Evolutionary conservation across 2,113 vertebrate species (phyloP).

Genomic region (Daboia siamensis): DNA sequence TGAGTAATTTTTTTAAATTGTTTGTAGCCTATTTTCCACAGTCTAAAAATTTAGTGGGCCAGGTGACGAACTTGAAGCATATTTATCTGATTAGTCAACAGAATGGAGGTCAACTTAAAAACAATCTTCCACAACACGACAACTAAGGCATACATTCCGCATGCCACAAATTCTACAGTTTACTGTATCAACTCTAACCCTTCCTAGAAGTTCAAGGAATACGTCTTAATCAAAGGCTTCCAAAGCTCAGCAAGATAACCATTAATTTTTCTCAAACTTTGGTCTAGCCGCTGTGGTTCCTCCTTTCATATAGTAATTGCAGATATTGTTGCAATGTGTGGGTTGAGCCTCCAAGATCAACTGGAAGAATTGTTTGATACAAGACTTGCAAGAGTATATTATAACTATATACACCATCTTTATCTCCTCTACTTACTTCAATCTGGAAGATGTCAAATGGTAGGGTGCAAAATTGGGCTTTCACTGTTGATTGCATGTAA

Average conservation of each 20-base stretch:
- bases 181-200: neutral
- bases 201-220: neutral
- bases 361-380: neutral
- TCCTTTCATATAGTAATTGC: neutral
- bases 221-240: neutral
- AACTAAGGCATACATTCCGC: slow-evolving; percentile 1
- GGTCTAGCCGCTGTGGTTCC: neutral
- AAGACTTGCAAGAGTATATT: neutral
- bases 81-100: neutral
- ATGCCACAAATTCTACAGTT: neutral
- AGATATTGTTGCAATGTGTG: neutral
- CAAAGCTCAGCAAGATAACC: neutral
- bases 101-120: neutral
- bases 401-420: neutral
- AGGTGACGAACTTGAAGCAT: neutral
- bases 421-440: neutral
- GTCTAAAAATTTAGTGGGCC: neutral
- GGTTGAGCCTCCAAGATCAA: too few relatives aligned
- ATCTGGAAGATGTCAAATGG: neutral
- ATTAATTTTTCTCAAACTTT: neutral
- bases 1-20: neutral
- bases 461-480: neutral
- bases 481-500: neutral
- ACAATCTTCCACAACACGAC: neutral
- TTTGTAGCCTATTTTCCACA: neutral